These are phyloP conservation scores for Callimico goeldii DNA, from an alignment of 2,797 vertebrate genomes.

Conservation along the genomic window DNA sequence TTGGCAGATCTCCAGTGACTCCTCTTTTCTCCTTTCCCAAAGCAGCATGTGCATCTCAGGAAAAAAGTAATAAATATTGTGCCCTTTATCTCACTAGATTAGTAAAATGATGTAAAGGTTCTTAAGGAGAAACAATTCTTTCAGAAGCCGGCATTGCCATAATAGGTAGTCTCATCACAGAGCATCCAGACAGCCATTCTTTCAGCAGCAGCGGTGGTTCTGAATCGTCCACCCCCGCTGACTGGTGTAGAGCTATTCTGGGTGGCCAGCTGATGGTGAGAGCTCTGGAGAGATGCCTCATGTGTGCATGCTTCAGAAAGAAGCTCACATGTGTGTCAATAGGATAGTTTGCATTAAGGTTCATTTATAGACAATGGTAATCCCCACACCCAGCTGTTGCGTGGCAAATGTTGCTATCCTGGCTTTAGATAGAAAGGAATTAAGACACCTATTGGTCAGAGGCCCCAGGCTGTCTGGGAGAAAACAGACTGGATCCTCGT, in stretches of 20 bases:
- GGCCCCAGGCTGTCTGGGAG: conserved; percentile 72
- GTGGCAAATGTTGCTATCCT: background rate
- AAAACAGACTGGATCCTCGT: background rate
- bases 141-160: background rate
- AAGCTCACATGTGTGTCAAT: conserved; percentile 13
- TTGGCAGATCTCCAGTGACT: conserved; percentile 57
- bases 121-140: background rate
- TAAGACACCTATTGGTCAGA: conserved; percentile 23
- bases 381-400: conserved; percentile 62
- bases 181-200: background rate
- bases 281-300: background rate
- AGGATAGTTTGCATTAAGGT: background rate
- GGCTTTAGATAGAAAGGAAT: conserved; percentile 73
- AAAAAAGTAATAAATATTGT: background rate
- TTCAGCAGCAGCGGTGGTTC: background rate
- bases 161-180: background rate
- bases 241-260: conserved; percentile 15
- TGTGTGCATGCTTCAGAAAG: background rate
- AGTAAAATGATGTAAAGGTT: background rate
- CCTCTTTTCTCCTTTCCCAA: background rate
- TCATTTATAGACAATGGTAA: conserved; percentile 49
- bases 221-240: background rate
- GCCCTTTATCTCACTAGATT: conserved; percentile 27
- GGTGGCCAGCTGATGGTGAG: conserved; percentile 35
- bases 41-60: background rate